Base-by-base conservation (phyloP, 2,888 invertebrate species). In the Drosophila suboccidentalis region DNA sequence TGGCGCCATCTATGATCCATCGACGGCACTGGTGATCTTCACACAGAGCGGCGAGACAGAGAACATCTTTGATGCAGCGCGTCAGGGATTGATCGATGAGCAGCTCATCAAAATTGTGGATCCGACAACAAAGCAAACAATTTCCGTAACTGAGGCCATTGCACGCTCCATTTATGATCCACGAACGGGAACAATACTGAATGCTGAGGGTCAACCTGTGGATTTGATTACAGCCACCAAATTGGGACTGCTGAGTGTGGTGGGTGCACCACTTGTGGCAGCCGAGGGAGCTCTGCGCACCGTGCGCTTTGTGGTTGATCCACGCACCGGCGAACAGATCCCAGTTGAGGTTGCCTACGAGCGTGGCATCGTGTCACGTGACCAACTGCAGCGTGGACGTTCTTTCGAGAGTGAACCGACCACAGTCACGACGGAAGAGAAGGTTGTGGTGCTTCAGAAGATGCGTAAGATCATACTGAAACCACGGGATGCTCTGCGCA, bases 301-400 rank as follows among this genome's bases (percentile, higher is more conserved):
- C 0, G 94, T 96, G 4, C 94, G 93, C 78, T 95, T 96, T 93
- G 94, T 96, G 13, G 93, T 95, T 61, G 97, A 98, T 92, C 97
- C 98, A 0, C 95, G 94, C 81, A 96, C 97, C 1, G 97, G 97
- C 3, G 95, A 97, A 90, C 95, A 95, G 89, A 94, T 97, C 77
- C 96, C 96, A 1, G 94, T 97, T 81, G 96, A 97, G 92, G 95
- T 96, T 57, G 98, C 98, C 3, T 95, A 97, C 78, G 95, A 96
- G 90, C 94, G 95, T 70, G 97, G 97, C 8, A 95, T 97, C 64
- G 96, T 92, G 1, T 90, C 92, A 0, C 80, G 91, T 19, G 93
- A 92, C 73, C 92, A 92, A 51, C 44, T 93, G 26, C 85, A 87
- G 1, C 91, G 91, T 5, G 82, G 83, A 4, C 77, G 80, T 8